These are phyloP conservation scores for Diadumene lineata DNA, from an alignment of 92 coral and sea anemone species.

Conservation along the genomic window DNA sequence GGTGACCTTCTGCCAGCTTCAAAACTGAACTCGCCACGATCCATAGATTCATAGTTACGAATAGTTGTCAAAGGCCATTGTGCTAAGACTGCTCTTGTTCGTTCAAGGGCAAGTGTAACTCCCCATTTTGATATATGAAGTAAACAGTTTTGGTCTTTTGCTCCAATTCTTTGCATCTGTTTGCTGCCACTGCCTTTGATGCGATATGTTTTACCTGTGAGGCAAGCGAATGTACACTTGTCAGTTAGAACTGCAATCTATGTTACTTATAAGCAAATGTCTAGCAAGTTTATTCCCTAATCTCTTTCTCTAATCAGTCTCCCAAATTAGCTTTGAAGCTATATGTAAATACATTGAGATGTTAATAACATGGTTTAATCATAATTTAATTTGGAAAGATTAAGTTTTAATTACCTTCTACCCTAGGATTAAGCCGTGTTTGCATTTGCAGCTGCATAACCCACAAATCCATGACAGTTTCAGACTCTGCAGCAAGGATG, in stretches of 20 bases:
- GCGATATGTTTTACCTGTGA: slow-evolving; percentile 74
- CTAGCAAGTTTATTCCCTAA: too few relatives aligned
- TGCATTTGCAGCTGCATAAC: slow-evolving; percentile 97
- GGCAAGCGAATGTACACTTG: neutral
- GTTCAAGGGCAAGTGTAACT: slow-evolving; percentile 86
- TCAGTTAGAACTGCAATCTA: too few relatives aligned
- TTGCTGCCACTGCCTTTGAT: slow-evolving; percentile 83
- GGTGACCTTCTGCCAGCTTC: slow-evolving; percentile 97
- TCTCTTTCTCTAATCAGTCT: too few relatives aligned
- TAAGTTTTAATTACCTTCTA: slow-evolving; percentile 89
- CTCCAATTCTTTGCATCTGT: slow-evolving; percentile 92
- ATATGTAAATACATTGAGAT: too few relatives aligned
- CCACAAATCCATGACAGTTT: slow-evolving; percentile 93
- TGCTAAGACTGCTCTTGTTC: slow-evolving; percentile 90
- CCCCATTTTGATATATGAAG: slow-evolving; percentile 94
- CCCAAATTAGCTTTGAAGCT: too few relatives aligned
- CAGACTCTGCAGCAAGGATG: slow-evolving; percentile 84
- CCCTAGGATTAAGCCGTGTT: slow-evolving; percentile 75
- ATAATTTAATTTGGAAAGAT: too few relatives aligned
- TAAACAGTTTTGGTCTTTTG: slow-evolving; percentile 82
- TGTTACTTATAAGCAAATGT: too few relatives aligned
- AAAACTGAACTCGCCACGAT: slow-evolving; percentile 84
- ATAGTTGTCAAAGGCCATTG: slow-evolving; percentile 99
- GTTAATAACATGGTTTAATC: too few relatives aligned
- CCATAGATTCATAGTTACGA: slow-evolving; percentile 89